These are phyloP conservation scores for Indicator indicator DNA, from an alignment of 2,113 vertebrate species.

Conservation along the genomic window DNA sequence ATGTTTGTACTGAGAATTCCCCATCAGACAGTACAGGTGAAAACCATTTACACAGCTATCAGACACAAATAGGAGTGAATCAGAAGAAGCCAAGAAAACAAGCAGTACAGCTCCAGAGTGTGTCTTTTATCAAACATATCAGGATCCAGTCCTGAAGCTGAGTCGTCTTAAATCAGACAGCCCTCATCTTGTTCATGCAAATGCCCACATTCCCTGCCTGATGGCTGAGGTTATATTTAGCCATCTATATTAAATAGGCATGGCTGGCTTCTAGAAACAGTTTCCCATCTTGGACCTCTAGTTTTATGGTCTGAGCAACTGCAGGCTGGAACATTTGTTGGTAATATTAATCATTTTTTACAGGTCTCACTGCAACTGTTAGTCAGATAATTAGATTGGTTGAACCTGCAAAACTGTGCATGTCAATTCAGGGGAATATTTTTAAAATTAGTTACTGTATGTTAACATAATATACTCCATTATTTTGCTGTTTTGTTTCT, in stretches of 20 bases:
- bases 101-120: not conserved
- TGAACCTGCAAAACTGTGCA: constrained; percentile 62
- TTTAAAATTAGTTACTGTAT: constrained; percentile 59
- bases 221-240: constrained; percentile 68
- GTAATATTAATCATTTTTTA: constrained; percentile 63
- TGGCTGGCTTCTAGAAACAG: constrained; percentile 54
- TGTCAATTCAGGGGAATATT: constrained; percentile 54
- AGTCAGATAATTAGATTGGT: constrained; percentile 63
- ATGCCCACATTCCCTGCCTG: constrained; percentile 66
- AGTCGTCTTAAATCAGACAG: constrained; percentile 47
- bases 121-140: not conserved
- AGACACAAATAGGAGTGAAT: not conserved
- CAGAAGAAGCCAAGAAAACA: not conserved
- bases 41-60: not conserved
- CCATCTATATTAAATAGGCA: constrained; percentile 62
- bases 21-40: constrained; percentile 16
- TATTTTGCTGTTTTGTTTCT: constrained; percentile 72
- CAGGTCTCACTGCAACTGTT: constrained; percentile 60
- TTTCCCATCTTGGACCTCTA: constrained; percentile 58
- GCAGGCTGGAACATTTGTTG: constrained; percentile 55
- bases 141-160: constrained; percentile 49
- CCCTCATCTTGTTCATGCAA: constrained; percentile 60
- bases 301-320: constrained; percentile 65
- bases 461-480: constrained; percentile 45
- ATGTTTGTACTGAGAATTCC: not conserved